Base-by-base conservation (phyloP, 2,113 vertebrate species). In the Antennarius striatus region DNA sequence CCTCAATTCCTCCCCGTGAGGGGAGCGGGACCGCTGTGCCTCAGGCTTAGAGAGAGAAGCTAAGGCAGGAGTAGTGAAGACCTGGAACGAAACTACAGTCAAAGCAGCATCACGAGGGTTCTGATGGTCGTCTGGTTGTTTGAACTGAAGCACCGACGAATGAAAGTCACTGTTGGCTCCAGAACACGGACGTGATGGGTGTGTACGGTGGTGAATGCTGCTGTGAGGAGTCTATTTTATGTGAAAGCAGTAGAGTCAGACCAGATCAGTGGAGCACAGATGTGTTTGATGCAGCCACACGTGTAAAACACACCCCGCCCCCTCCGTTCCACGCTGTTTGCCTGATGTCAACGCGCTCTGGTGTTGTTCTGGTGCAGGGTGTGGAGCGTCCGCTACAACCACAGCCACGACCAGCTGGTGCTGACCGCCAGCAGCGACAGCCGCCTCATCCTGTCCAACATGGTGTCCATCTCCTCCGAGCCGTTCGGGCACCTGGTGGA, bases 391-490 rank as follows among this genome's bases (percentile, higher is more conserved):
- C 93, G 96, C 86, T 99, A 98, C 83, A 99, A 99, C 91, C 97
- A 98, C 87, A 98, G 97, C 40, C 97, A 99, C 0, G 97, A 99
- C 91, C 98, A 99, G 86, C 91, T 99, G 82, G 92, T 99, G 75
- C 90, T 99, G 86, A 98, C 96, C 0, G 97, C 93, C 86, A 99
- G 98, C 94, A 99, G 98, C 32, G 98, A 99, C 90, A 98, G 98
- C 93, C 91, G 97, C 84, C 95, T 99, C 88, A 96, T 99, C 83
- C 94, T 99, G 47, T 98, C 98, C 88, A 99, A 99, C 80, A 99
- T 99, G 97, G 97, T 98, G 71, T 99, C 98, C 79, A 99, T 99
- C 92, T 99, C 98, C 81, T 99, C 98, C 0, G 98, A 99, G 88
- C 98, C 98, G 2, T 98, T 98, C 10, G 98, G 98, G 15, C 98